A percentile compares a stretch with the other conserved stretches of the same genome.
phyloP scores from a whole-genome alignment of 2,797 vertebrate genomes.

The Xiphorhynchus erythropygius region DNA sequence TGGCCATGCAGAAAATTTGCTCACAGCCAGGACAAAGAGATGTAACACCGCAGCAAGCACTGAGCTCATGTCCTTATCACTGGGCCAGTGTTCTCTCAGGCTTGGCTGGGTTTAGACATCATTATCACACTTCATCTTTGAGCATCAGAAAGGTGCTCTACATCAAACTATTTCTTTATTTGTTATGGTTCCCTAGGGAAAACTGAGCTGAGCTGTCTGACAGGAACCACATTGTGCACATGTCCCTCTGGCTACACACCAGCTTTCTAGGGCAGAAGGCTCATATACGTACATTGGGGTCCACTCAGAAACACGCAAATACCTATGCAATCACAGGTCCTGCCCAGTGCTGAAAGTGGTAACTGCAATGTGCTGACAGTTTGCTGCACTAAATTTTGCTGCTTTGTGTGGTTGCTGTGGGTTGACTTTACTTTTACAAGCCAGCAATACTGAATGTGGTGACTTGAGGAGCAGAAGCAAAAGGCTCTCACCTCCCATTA shows the following conservation, averaged over 20 bases:
- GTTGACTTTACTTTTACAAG: neutral
- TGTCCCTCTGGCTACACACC: neutral
- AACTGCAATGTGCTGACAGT: neutral
- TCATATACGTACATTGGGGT: fast-evolving
- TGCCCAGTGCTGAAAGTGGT: neutral
- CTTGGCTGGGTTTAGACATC: neutral
- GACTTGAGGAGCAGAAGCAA: neutral
- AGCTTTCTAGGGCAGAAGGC: neutral
- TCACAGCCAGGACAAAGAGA: neutral
- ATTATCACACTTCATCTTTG: neutral
- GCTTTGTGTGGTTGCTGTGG: neutral
- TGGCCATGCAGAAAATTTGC: neutral
- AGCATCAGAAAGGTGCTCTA: neutral
- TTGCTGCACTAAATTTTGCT: neutral
- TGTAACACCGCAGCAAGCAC: neutral
- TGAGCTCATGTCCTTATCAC: neutral
- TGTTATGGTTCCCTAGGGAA: neutral
- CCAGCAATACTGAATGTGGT: neutral
- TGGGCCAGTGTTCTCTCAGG: neutral
- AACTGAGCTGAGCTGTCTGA: neutral
- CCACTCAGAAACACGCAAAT: neutral
- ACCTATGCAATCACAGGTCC: neutral
- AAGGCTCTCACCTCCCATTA: constrained; percentile 91
- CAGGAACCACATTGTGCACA: neutral
- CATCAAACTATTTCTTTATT: neutral